Conservation (phyloP, 2,888 invertebrate genomes). For the Dryobotodes eremita region DNA sequence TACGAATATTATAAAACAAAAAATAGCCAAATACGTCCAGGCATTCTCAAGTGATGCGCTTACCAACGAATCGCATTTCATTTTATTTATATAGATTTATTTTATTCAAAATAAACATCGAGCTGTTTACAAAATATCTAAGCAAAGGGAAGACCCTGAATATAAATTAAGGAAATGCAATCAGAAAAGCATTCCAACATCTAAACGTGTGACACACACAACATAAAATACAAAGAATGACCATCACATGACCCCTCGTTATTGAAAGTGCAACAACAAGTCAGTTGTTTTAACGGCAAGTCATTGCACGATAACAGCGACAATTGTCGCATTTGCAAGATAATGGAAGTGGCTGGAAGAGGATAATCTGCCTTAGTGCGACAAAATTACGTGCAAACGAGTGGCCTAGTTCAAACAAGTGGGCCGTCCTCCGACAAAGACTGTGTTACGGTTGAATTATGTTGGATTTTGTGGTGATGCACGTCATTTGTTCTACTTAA, state of each 20-base stretch:
- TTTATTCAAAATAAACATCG: no score
- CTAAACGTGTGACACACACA: neutral
- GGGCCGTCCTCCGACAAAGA: slow-evolving; percentile 61
- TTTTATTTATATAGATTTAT: neutral
- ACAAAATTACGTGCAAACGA: slow-evolving; percentile 64
- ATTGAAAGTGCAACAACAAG: slow-evolving; percentile 65
- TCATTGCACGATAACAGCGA: slow-evolving; percentile 77
- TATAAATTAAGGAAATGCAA: neutral
- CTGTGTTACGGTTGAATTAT: slow-evolving; percentile 29
- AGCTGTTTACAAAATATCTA: neutral
- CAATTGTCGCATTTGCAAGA: slow-evolving; percentile 79
- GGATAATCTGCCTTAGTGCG: slow-evolving; percentile 72
- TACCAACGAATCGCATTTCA: neutral
- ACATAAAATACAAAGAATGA: slow-evolving; percentile 17
- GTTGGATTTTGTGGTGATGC: slow-evolving; percentile 22
- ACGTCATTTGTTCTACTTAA: neutral
- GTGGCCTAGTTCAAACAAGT: slow-evolving; percentile 75
- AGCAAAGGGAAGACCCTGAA: neutral
- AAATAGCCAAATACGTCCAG: no score
- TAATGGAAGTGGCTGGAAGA: slow-evolving; percentile 75
- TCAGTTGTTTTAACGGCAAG: slow-evolving; percentile 64
- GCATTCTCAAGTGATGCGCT: neutral
- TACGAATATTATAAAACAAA: neutral
- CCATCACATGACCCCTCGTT: slow-evolving; percentile 32
- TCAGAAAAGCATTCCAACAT: neutral